phyloP scores from a whole-genome alignment of 2,113 vertebrate genomes.

The Arizona elegans region DNA sequence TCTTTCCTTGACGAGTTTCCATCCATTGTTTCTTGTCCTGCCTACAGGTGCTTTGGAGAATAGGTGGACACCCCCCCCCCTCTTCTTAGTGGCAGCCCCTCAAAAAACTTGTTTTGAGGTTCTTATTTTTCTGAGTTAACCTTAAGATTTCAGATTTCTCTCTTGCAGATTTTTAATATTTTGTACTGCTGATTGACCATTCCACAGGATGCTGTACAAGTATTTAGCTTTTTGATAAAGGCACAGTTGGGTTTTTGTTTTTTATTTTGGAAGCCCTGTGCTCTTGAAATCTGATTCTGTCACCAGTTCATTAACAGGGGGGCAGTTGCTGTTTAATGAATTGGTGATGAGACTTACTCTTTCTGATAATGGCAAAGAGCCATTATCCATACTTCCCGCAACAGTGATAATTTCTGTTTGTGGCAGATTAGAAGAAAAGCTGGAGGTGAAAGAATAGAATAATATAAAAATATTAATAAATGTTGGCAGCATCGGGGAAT shows the following conservation, averaged over 20 bases:
- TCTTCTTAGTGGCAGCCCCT: no score
- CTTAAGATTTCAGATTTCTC: accelerated
- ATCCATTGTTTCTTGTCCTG: no score
- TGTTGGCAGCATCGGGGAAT: background rate
- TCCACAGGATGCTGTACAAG: conserved; percentile 20
- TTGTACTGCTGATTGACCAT: background rate
- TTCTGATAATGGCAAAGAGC: conserved; percentile 31
- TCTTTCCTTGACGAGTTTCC: no score
- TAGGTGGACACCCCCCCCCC: no score
- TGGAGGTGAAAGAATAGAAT: conserved; percentile 28
- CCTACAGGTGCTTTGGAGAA: no score
- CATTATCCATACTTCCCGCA: conserved; percentile 54
- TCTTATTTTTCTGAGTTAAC: background rate
- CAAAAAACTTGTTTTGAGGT: background rate
- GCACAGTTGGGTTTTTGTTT: conserved; percentile 22
- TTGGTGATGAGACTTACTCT: conserved; percentile 38
- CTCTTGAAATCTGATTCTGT: conserved; percentile 32
- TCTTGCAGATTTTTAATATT: background rate
- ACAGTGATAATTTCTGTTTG: conserved; percentile 34
- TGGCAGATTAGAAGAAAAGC: conserved; percentile 44
- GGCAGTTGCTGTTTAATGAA: conserved; percentile 25
- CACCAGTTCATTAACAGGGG: background rate
- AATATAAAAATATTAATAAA: conserved; percentile 30
- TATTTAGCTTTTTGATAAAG: conserved; percentile 10
- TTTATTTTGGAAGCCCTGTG: conserved; percentile 9